Base-by-base conservation (phyloP, 2,797 vertebrate genomes). In the Chromobotia macracanthus region DNA sequence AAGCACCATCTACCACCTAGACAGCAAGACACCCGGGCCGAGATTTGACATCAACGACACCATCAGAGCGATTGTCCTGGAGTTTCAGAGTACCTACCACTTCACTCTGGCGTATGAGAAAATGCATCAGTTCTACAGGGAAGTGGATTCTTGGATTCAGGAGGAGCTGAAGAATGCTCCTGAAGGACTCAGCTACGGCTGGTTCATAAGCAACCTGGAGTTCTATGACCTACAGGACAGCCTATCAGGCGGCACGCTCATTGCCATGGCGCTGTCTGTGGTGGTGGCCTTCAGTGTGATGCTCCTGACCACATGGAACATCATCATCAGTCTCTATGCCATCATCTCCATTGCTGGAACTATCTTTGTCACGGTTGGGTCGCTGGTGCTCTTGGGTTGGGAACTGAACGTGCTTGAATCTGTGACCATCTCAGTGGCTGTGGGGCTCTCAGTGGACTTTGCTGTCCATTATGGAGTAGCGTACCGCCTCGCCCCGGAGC, bases 181-280 rank as follows among this genome's bases (percentile, higher is more conserved):
- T 0, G 92, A 93, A 38, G 97, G 98, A 44, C 94, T 99, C 55
- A 93, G 90, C 85, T 93, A 93, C 0, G 98, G 97, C 72, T 99
- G 98, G 98, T 98, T 99, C 75, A 93, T 99, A 82, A 99, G 97
- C 91, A 98, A 94, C 85, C 91, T 99, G 19, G 97, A 99, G 88
- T 99, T 99, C 90, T 99, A 97, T 0, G 98, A 99, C 88, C 94
- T 99, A 6, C 98, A 99, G 90, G 97, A 97, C 89, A 99, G 98
- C 77, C 93, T 99, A 18, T 99, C 97, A 0, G 94, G 94, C 0
- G 98, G 98, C 72, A 99, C 97, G 1, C 93, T 99, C 79, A 92
- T 98, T 3, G 97, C 98, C 86, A 99, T 99, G 97, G 98, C 97
- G 2, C 93, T 99, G 50, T 97, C 98, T 0, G 98, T 99, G 80